phyloP scores from a whole-genome alignment of 1,140 invertebrate genomes.

The Drosophila lowei region DNA sequence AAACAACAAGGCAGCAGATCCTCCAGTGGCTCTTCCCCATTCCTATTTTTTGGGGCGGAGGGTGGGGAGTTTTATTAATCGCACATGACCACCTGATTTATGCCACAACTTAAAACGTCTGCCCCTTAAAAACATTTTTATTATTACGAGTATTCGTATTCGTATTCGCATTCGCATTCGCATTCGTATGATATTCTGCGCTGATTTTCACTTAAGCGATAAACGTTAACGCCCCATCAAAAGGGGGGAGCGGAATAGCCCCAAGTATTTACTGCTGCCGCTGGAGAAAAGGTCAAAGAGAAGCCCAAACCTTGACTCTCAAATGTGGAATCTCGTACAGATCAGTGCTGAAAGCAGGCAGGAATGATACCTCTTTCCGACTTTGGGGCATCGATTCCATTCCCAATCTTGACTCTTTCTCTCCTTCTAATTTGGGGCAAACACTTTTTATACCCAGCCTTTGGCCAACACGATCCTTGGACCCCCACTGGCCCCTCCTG shows the following conservation, averaged over 20 bases:
- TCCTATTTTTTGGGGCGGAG: not conserved
- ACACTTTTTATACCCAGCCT: constrained; percentile 28
- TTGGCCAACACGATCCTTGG: constrained; percentile 23
- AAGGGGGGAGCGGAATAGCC: not conserved
- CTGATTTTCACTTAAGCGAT: constrained; percentile 77
- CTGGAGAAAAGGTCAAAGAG: too few relatives aligned
- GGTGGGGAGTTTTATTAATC: constrained; percentile 68
- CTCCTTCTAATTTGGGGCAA: constrained; percentile 3
- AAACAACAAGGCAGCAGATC: constrained; percentile 29
- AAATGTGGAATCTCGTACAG: too few relatives aligned
- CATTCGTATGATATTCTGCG: constrained; percentile 31
- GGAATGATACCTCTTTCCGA: too few relatives aligned
- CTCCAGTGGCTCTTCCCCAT: constrained; percentile 12
- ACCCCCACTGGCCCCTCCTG: too few relatives aligned
- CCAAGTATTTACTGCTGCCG: too few relatives aligned
- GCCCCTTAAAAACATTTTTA: constrained; percentile 76
- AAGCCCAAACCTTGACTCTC: too few relatives aligned
- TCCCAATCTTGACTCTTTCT: not conserved
- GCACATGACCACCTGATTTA: constrained; percentile 78
- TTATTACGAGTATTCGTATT: constrained; percentile 70
- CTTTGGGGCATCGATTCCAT: too few relatives aligned
- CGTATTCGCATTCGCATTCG: too few relatives aligned
- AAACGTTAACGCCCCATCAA: constrained; percentile 63
- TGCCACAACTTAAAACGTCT: constrained; percentile 68
- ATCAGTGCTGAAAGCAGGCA: too few relatives aligned